A percentile compares a stretch with the other conserved stretches of the same genome.
Evolutionary conservation across 2,797 vertebrate genomes (phyloP).

Genomic region (Pseudochirops cupreus): DNA sequence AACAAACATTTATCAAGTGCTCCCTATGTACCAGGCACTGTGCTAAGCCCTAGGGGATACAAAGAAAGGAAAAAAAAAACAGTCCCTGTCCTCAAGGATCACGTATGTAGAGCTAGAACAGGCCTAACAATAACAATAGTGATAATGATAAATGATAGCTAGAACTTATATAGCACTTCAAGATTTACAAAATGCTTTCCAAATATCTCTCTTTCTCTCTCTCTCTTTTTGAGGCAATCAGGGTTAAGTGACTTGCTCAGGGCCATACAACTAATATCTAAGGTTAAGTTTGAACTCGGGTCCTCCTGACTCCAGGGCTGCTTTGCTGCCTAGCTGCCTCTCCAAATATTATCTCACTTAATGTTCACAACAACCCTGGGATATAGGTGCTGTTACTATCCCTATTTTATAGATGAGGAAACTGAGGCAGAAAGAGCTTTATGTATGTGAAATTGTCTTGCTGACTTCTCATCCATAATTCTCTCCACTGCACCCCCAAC

Average conservation of each 20-base stretch:
- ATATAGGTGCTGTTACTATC: background rate
- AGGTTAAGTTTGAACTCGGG: background rate
- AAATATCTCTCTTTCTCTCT: background rate
- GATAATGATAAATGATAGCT: background rate
- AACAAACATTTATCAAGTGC: background rate
- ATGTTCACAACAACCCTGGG: background rate
- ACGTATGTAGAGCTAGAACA: background rate
- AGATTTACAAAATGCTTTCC: background rate
- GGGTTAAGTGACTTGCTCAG: background rate
- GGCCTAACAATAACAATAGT: background rate
- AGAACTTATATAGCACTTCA: background rate
- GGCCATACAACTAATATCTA: background rate
- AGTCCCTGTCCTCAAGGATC: background rate
- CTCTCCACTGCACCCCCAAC: background rate
- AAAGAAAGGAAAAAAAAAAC: background rate
- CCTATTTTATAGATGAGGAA: background rate
- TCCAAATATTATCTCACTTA: background rate
- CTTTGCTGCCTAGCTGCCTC: background rate
- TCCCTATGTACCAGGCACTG: background rate
- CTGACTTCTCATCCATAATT: background rate
- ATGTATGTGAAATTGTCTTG: background rate
- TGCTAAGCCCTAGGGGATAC: background rate
- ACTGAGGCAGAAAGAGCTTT: background rate
- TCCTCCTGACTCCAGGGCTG: background rate
- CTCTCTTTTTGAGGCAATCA: background rate